Evolutionary conservation across 2,888 invertebrate genomes (phyloP), one percentile per base, ranked within the genome.

Genomic region (Linnaemya tessellans): DNA sequence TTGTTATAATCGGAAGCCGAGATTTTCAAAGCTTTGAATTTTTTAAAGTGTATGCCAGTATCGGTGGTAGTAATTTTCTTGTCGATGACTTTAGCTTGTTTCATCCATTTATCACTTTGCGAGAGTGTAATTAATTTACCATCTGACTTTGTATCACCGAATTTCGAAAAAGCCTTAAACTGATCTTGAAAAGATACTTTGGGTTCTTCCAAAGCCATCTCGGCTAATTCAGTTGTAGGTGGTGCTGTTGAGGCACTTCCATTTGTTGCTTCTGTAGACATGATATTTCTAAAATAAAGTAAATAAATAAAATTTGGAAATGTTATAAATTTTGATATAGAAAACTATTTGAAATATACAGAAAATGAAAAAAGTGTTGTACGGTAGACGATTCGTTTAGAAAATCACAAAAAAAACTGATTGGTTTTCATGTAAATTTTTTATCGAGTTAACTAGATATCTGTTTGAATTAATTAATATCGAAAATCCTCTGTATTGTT

Each of bases 41-140:
- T 97, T 91, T 97, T 97, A 92, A 97, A 98, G 91, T 96, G 95
- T 87, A 98, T 97, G 60, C 96, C 97, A 0, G 97, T 98, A 90
- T 98, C 98, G 3, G 97, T 97, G 18, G 98, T 97, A 0, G 97
- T 96, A 86, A 97, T 96, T 90, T 96, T 96, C 93, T 97, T 97
- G 87, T 95, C 97, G 88, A 97, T 96, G 10, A 95, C 95, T 89
- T 95, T 96, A 0, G 97, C 97, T 91, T 98, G 98, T 90, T 97
- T 97, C 96, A 98, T 96, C 98, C 98, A 98, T 93, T 97, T 98
- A 92, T 98, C 98, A 90, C 97, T 96, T 92, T 98, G 97, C 11
- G 96, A 96, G n/a, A 98, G 93, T 0, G 97, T 97, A 86, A 98
- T 96, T 58, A 94, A 94, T 92, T 96, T 97, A 67, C 97, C 97